Evolutionary conservation across 2,113 vertebrate genomes (phyloP), one percentile per base, ranked within the genome.

Genomic region (Menura novaehollandiae): DNA sequence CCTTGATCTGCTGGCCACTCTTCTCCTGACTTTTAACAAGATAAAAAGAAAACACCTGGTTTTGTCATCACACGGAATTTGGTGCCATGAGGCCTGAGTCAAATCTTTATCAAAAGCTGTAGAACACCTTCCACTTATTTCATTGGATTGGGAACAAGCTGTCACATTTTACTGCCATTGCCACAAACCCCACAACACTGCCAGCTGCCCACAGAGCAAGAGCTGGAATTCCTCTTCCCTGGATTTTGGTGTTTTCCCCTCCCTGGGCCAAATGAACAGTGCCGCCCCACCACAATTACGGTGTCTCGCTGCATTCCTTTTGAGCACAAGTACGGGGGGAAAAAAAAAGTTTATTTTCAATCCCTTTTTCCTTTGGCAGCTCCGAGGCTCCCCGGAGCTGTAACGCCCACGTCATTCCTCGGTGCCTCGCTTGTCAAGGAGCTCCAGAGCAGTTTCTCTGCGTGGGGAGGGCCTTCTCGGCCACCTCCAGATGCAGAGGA

Each of bases 401-500:
- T 32, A 56, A 88, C 53, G 0, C 92, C 72, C 68, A 75, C 83
- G 0, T 23, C 79, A 72, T 95, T 91, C 73, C 44, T 64, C 1
- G 2, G n/a, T 17, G 4, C 27, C 32, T 71, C 3, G 0, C 47
- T 71, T 15, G 35, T 18, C 79, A 74, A 60, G 73, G 55, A 91
- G 63, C 49, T 21, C 21, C 53, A 22, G 55, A 84, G 75, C 22
- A 92, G 95, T 91, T 96, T 95, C 85, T 94, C 55, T 74, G 64
- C 0, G 1, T 39, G 80, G 68, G 77, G 51, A 14, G 67, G 76
- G n/a, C 63, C 80, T 39, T 52, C 46, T 85, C 5, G 1, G 27
- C 71, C 1, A 1, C 59, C 85, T 56, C 71, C 28, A 2, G 35
- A 69, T 1, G 0, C 1, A 0, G 46, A 1, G 27, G n/a, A 67